Evolutionary conservation across 2,113 vertebrate genomes (phyloP).

Genomic region (Varanus komodoensis): DNA sequence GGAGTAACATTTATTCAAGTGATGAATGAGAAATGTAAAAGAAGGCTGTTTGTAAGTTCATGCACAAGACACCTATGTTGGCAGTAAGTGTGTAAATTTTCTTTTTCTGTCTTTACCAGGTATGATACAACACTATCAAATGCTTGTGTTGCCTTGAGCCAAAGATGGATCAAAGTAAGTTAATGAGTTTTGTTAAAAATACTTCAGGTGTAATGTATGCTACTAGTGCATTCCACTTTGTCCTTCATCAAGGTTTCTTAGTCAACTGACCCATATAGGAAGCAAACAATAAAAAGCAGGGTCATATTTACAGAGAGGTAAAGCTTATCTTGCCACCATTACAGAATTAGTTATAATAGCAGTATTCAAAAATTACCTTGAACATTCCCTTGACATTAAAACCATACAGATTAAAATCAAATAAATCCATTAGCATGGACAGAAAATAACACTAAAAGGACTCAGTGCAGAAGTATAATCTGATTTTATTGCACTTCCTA

Average conservation of each 20-base stretch:
- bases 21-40: not conserved
- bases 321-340: too few relatives aligned
- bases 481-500: too few relatives aligned
- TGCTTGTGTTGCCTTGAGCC: conserved; percentile 85
- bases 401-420: too few relatives aligned
- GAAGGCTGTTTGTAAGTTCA: not conserved
- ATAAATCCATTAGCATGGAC: too few relatives aligned
- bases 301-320: too few relatives aligned
- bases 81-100: not conserved
- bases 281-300: too few relatives aligned
- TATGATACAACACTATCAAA: conserved; percentile 92
- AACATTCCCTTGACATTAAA: too few relatives aligned
- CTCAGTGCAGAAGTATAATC: too few relatives aligned
- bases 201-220: not conserved
- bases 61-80: not conserved
- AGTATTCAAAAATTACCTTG: too few relatives aligned
- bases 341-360: too few relatives aligned
- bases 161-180: conserved; percentile 90
- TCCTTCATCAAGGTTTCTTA: not conserved
- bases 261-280: too few relatives aligned
- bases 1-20: not conserved
- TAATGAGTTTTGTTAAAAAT: not conserved
- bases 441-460: too few relatives aligned
- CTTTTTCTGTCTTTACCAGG: conserved; percentile 74
- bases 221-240: not conserved